A percentile compares a stretch with the other conserved stretches of the same genome.
Conservation (phyloP, 37 sponge, comb jelly and placozoan species). For the Halichondria panicea region DNA sequence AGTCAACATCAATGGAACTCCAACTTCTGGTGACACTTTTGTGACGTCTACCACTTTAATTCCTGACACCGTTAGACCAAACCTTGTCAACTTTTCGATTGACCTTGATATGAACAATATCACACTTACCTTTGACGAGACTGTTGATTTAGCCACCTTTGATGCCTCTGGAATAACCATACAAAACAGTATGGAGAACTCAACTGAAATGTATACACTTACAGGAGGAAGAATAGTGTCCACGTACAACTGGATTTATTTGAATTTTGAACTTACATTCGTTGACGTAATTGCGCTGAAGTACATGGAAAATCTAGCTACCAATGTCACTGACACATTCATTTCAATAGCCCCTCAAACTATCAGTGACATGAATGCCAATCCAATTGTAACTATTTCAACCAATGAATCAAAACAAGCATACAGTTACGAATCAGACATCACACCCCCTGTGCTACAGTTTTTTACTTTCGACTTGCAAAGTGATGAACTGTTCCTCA, state of each 20-base stretch:
- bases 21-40: neutral
- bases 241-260: conserved; percentile 70
- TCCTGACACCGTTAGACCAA: conserved; percentile 60
- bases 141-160: conserved; percentile 65
- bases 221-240: conserved; percentile 41
- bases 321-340: conserved; percentile 64
- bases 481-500: conserved; percentile 58
- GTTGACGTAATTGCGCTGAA: conserved; percentile 68
- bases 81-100: conserved; percentile 71
- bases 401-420: conserved; percentile 34
- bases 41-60: conserved; percentile 14
- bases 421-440: conserved; percentile 57
- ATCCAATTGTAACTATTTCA: conserved; percentile 38
- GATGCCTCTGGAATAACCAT: conserved; percentile 81
- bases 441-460: conserved; percentile 55
- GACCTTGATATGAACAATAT: conserved; percentile 68
- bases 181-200: conserved; percentile 25
- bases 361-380: conserved; percentile 73
- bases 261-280: conserved; percentile 59
- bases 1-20: conserved; percentile 3
- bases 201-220: conserved; percentile 58
- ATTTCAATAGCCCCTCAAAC: conserved; percentile 57
- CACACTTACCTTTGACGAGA: conserved; percentile 84
- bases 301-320: conserved; percentile 68
- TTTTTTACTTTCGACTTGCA: conserved; percentile 70